Conservation (phyloP, 2,113 vertebrate genomes). For the Bostrychus sinensis region DNA sequence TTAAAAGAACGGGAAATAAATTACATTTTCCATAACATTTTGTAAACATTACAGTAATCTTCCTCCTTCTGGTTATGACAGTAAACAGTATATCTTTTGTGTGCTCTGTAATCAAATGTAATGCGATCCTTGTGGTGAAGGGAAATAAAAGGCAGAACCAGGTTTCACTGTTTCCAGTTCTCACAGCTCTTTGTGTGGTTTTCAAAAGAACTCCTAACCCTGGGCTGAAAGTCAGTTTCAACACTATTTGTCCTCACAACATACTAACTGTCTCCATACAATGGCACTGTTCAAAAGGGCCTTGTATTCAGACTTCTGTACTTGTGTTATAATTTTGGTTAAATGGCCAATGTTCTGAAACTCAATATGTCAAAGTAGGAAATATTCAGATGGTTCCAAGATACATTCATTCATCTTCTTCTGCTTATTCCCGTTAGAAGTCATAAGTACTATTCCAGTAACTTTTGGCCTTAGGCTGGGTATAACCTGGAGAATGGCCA, state of each 20-base stretch:
- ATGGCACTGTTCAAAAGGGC: neutral
- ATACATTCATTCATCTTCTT: too few species aligned
- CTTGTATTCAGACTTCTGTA: neutral
- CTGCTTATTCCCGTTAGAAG: too few species aligned
- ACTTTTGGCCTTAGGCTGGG: too few species aligned
- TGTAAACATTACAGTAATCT: too few species aligned
- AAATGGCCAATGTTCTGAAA: neutral
- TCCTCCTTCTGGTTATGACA: neutral
- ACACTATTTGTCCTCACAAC: neutral
- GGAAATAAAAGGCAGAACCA: conserved; percentile 1
- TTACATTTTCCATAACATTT: too few species aligned
- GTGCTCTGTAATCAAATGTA: conserved; percentile 11
- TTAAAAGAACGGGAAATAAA: too few species aligned
- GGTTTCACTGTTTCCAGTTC: conserved; percentile 8
- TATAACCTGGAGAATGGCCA: too few species aligned
- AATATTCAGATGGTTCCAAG: too few species aligned
- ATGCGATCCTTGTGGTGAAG: conserved; percentile 25
- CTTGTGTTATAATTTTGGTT: neutral
- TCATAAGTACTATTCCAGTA: too few species aligned
- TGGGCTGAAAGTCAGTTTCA: conserved; percentile 16
- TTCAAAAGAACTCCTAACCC: conserved; percentile 3
- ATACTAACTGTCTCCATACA: neutral
- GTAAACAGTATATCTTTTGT: conserved; percentile 28
- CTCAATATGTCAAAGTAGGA: neutral
- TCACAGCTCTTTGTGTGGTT: neutral